Evolutionary conservation across 2,888 invertebrate species (phyloP).

Genomic region (Chrysotoxum bicinctum): DNA sequence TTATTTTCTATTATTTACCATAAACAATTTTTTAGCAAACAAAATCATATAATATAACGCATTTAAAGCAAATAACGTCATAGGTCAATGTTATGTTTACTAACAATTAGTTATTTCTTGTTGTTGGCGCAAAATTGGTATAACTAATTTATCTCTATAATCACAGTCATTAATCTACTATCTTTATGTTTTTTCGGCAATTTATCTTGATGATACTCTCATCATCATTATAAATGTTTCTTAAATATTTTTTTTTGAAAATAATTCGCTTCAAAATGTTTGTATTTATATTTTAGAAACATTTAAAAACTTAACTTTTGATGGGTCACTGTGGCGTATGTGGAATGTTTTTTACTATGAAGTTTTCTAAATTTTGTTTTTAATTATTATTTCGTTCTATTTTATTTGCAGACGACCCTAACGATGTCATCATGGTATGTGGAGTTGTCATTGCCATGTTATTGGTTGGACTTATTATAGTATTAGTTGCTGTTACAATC

Average conservation of each 20-base stretch:
- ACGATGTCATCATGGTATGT: conserved; percentile 91
- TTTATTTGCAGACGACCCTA: conserved; percentile 90
- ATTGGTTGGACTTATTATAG: conserved; percentile 90
- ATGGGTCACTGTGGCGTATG: conserved; percentile 34
- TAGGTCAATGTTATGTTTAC: conserved; percentile 9
- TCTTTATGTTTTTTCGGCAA: not conserved
- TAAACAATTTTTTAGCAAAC: not conserved
- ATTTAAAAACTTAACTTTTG: not conserved
- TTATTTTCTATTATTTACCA: not conserved
- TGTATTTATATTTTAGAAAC: not conserved
- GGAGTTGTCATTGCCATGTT: conserved; percentile 92
- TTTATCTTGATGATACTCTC: not conserved
- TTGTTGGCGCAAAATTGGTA: not conserved
- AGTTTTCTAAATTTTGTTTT: not conserved
- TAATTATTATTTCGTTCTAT: conserved; percentile 74
- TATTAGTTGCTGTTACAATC: conserved; percentile 90
- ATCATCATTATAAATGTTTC: not conserved
- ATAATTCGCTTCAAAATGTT: not conserved
- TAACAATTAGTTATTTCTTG: not conserved
- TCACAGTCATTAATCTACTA: not conserved
- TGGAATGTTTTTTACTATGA: conserved; percentile 41
- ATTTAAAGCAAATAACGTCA: conserved; percentile 6
- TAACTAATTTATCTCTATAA: not conserved
- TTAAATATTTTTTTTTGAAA: not conserved
- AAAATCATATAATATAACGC: not conserved